Conservation (phyloP, 2,113 vertebrate genomes). For the Glareola pratincola region DNA sequence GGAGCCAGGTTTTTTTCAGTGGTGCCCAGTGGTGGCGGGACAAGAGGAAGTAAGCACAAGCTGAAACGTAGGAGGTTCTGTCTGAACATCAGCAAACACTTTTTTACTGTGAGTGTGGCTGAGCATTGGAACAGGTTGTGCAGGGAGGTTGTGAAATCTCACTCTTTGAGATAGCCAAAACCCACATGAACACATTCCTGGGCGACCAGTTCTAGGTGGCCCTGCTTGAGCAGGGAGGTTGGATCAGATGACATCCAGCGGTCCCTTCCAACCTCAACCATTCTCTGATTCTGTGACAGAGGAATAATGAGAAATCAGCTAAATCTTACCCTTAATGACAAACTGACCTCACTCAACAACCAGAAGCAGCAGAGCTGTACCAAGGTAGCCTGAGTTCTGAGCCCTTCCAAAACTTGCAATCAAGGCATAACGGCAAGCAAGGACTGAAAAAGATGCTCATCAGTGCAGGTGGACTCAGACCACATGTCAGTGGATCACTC, state of each 20-base stretch:
- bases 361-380: background rate
- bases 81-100: background rate
- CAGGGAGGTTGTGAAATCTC: background rate
- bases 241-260: background rate
- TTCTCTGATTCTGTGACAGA: background rate
- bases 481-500: fast-evolving
- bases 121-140: background rate
- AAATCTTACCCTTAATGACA: background rate
- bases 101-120: background rate
- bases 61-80: background rate
- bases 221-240: background rate
- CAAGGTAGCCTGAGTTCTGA: background rate
- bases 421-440: background rate
- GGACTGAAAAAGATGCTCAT: background rate
- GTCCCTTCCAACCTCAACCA: background rate
- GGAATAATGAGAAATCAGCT: background rate
- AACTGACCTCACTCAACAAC: background rate
- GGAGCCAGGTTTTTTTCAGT: background rate
- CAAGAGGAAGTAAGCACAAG: background rate
- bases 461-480: background rate
- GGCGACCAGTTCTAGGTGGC: background rate
- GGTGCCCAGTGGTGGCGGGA: background rate
- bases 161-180: background rate
- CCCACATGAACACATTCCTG: background rate
- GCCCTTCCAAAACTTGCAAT: background rate